These are phyloP conservation scores for Charanyca ferruginea DNA, from an alignment of 2,888 invertebrate species.

Conservation along the genomic window DNA sequence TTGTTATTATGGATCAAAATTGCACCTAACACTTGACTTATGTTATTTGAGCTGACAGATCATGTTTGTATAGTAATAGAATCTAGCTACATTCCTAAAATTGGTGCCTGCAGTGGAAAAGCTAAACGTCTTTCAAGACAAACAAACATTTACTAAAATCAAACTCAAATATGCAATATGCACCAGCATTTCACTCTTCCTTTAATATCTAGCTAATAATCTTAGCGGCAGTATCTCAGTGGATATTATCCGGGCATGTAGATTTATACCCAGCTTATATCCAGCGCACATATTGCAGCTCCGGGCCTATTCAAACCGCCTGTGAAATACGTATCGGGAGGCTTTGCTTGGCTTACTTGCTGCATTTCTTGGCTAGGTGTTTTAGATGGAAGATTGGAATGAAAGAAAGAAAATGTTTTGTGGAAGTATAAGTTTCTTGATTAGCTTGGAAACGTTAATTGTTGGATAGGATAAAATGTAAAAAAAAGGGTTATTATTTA, in stretches of 20 bases:
- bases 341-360: conserved; percentile 40
- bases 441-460: too few relatives aligned
- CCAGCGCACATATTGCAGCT: conserved; percentile 61
- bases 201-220: conserved; percentile 60
- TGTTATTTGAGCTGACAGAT: too few relatives aligned
- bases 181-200: conserved; percentile 49
- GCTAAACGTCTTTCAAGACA: too few relatives aligned
- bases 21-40: too few relatives aligned
- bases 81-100: too few relatives aligned
- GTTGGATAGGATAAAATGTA: too few relatives aligned
- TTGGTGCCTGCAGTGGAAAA: too few relatives aligned
- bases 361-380: conserved; percentile 47
- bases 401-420: not conserved
- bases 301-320: conserved; percentile 55
- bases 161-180: not conserved
- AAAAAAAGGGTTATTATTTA: too few relatives aligned
- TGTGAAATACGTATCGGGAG: conserved; percentile 57
- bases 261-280: conserved; percentile 65
- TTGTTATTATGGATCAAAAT: too few relatives aligned
- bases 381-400: conserved; percentile 29
- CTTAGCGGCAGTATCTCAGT: conserved; percentile 55
- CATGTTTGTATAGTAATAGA: too few relatives aligned
- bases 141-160: not conserved
- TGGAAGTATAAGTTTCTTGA: conserved; percentile 1
- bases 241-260: conserved; percentile 63